Evolutionary conservation across 2,888 invertebrate genomes (phyloP), one percentile per base, ranked within the genome.

Genomic region (Ophion obscuratus): DNA sequence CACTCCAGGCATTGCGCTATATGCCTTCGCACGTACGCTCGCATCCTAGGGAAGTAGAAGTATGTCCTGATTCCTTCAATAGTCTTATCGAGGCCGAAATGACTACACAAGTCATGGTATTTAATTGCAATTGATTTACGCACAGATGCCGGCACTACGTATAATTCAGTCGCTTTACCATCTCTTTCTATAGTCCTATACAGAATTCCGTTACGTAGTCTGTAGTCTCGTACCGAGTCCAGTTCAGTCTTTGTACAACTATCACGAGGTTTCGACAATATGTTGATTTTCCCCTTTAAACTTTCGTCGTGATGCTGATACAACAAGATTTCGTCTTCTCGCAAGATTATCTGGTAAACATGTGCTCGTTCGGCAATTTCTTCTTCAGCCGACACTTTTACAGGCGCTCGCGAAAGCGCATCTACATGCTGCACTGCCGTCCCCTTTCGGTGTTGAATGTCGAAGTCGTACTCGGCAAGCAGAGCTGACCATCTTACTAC

Each of bases 381-480:
- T 1, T 71, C 83, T 0, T 57, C 76, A 2, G 11, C 61, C 0
- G 89, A 87, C 9, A 77, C 85, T 0, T 64, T 78, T 9, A 82
- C 78, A 6, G 88, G 88, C 1, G 85, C 84, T 57, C 88, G 36
- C 17, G 87, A 87, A 20, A 88, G 66, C 2, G 87, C 88, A 71
- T 89, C 88, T 14, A 87, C 87, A 75, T 89, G 88, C 47, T 64
- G 74, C 89, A 89, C 89, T 14, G 67, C 70, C 24, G 70, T 64
- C 20, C 82, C 83, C 87, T 90, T 83, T 89, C 90, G 31, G 70
- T 87, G 47, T 78, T 79, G 76, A 88, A 89, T 61, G 31, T 82
- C n/a, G 83, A 87, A 44, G 86, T 89, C n/a, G 88, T 81, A 75
- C 11, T 81, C 81, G 57, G 68, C 40, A 44, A 81, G 75, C 14